Conservation (phyloP, 2,797 vertebrate species). For the Choloepus didactylus region DNA sequence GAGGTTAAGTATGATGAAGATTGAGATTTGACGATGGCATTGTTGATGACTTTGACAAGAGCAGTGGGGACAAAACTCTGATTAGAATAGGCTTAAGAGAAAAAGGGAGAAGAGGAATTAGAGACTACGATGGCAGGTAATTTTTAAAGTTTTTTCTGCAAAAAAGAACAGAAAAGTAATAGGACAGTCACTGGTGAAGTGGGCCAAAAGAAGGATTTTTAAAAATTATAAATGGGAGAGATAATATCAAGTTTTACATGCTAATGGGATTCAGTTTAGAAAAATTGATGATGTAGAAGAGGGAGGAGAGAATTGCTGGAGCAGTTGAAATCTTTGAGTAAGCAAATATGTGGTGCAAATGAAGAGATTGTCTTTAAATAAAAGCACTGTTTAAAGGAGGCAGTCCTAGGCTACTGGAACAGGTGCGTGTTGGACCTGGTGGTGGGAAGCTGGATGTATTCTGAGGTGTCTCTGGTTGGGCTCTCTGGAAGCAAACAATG, state of each 20-base stretch:
- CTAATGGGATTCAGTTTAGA: not conserved
- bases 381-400: not conserved
- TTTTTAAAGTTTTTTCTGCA: not conserved
- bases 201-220: not conserved
- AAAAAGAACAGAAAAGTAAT: not conserved
- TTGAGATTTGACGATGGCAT: not conserved
- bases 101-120: not conserved
- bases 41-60: not conserved
- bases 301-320: not conserved
- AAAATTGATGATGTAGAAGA: not conserved
- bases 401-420: not conserved
- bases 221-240: not conserved
- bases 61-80: not conserved
- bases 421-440: not conserved
- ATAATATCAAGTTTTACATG: not conserved
- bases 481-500: not conserved
- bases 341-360: not conserved
- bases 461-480: not conserved
- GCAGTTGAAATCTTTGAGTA: not conserved
- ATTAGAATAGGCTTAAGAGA: not conserved
- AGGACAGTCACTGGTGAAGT: not conserved
- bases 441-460: not conserved
- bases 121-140: not conserved
- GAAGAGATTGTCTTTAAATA: not conserved
- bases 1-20: not conserved